Evolutionary conservation across 2,888 invertebrate species (phyloP).

Genomic region (Anoncus sp.): DNA sequence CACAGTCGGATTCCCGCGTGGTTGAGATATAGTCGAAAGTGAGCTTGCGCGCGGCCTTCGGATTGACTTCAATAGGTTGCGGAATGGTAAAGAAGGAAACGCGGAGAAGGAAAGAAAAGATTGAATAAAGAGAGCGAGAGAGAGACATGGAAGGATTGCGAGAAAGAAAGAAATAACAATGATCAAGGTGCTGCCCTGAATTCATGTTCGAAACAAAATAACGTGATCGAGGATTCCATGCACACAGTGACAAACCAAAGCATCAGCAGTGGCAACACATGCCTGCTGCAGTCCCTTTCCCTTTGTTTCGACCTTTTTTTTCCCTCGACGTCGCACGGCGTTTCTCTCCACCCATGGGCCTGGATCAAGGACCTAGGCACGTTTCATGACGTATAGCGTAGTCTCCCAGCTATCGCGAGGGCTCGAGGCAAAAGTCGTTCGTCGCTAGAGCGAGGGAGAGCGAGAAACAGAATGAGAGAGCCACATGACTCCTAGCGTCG

Average conservation of each 20-base stretch:
- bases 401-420: slow-evolving; percentile 24
- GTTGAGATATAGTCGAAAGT: slow-evolving; percentile 18
- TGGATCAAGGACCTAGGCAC: slow-evolving; percentile 43
- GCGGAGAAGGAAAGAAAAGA: background rate
- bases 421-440: slow-evolving; percentile 54
- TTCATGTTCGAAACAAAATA: slow-evolving; percentile 22
- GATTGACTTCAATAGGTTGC: background rate
- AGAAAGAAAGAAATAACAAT: background rate
- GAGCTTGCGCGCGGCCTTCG: slow-evolving; percentile 15
- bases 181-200: slow-evolving; percentile 16
- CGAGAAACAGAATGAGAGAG: slow-evolving; percentile 10
- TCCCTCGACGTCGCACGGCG: slow-evolving; percentile 38
- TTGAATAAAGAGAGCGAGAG: background rate
- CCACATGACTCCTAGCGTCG: slow-evolving; percentile 52
- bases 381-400: slow-evolving; percentile 33
- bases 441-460: slow-evolving; percentile 64
- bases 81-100: background rate
- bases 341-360: slow-evolving; percentile 45
- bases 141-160: background rate
- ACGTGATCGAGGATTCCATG: slow-evolving; percentile 18
- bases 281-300: slow-evolving; percentile 29
- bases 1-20: slow-evolving; percentile 17
- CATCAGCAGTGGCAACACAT: slow-evolving; percentile 17
- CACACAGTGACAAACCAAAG: slow-evolving; percentile 2
- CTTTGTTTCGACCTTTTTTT: slow-evolving; percentile 49